A percentile compares a stretch with the other conserved stretches of the same genome.
phyloP scores from a whole-genome alignment of 2,888 invertebrate genomes.

The Leptopilina myrica region DNA sequence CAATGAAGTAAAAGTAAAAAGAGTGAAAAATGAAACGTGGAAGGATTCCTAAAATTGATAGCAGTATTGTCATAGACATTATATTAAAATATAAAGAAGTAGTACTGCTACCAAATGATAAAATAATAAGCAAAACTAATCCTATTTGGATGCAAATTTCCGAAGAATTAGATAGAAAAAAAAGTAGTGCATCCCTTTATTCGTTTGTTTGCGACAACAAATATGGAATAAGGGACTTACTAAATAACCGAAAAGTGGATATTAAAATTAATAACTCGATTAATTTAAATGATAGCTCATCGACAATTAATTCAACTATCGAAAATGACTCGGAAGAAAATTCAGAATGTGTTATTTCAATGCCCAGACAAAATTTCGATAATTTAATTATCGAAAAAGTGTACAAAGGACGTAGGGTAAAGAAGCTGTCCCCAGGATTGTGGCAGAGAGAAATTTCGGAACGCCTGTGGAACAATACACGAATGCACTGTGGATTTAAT shows the following conservation, averaged over 20 bases:
- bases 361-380: not conserved
- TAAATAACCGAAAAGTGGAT: not conserved
- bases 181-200: not conserved
- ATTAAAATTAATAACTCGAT: not conserved
- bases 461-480: not conserved
- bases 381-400: not conserved
- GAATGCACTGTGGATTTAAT: slow-evolving; percentile 15
- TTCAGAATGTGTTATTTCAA: not conserved
- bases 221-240: not conserved
- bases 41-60: not conserved
- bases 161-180: not conserved
- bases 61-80: not conserved
- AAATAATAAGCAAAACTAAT: not conserved
- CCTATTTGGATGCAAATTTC: not conserved
- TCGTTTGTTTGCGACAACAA: not conserved
- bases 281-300: not conserved
- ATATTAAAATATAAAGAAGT: not conserved
- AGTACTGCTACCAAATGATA: not conserved
- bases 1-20: too few relatives aligned
- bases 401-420: not conserved
- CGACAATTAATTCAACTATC: not conserved
- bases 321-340: not conserved
- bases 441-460: slow-evolving; percentile 26
- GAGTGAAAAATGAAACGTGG: not conserved
- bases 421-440: not conserved